These are phyloP conservation scores for Drosophila rhopaloa DNA, from an alignment of 1,140 invertebrate genomes.

Conservation along the genomic window DNA sequence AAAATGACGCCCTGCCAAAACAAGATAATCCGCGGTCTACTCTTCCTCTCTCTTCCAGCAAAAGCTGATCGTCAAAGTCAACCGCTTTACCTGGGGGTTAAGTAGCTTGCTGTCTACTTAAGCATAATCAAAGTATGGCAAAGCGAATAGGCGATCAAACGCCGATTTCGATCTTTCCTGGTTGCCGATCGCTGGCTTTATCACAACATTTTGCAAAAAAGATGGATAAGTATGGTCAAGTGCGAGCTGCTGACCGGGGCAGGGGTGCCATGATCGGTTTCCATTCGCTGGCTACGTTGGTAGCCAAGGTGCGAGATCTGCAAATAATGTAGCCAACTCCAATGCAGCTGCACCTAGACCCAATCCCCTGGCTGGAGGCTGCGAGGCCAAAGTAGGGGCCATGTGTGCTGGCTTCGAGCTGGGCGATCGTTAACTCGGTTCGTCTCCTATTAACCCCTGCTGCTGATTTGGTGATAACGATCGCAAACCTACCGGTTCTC, in stretches of 20 bases:
- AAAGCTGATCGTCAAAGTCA: conserved; percentile 68
- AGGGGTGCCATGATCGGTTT: conserved; percentile 17
- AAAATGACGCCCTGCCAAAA: conserved; percentile 71
- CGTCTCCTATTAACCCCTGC: conserved; percentile 64
- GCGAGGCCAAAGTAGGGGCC: conserved; percentile 26
- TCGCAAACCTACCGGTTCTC: conserved; percentile 73
- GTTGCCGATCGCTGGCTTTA: conserved; percentile 49
- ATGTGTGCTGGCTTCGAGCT: conserved; percentile 53
- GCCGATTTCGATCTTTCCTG: conserved; percentile 34
- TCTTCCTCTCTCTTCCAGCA: conserved; percentile 4
- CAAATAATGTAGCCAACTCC: conserved; percentile 73
- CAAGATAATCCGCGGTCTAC: conserved; percentile 54
- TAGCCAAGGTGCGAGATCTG: conserved; percentile 75
- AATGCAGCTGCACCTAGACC: conserved; percentile 11
- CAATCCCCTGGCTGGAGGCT: conserved; percentile 12
- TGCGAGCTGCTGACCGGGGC: conserved; percentile 58
- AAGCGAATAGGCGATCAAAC: conserved; percentile 34
- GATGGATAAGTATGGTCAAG: conserved; percentile 78
- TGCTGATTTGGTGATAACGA: conserved; percentile 83
- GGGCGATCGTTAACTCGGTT: conserved; percentile 32
- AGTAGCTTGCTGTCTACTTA: conserved; percentile 80
- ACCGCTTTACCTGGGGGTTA: conserved; percentile 82
- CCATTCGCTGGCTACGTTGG: conserved; percentile 19
- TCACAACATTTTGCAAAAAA: conserved; percentile 65
- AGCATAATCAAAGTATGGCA: conserved; percentile 71